phyloP scores from a whole-genome alignment of 2,888 invertebrate species.

The Neoascia interrupta region DNA sequence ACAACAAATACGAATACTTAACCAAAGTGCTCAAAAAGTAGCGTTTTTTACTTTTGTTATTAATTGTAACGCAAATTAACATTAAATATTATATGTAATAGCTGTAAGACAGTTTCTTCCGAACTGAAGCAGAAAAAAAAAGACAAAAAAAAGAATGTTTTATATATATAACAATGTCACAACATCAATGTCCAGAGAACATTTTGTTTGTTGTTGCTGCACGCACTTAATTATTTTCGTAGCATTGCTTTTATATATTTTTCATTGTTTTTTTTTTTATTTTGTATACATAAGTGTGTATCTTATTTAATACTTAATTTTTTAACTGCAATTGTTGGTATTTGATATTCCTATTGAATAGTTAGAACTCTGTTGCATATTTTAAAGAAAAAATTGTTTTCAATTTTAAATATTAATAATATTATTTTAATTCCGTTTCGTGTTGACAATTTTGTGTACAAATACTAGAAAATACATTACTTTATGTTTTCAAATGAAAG shows the following conservation, averaged over 20 bases:
- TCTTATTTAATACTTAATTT: slow-evolving; percentile 37
- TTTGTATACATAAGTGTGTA: slow-evolving; percentile 5
- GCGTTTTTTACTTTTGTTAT: slow-evolving; percentile 67
- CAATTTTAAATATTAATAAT: slow-evolving; percentile 36
- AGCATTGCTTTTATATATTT: slow-evolving; percentile 35
- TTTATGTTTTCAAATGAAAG: slow-evolving; percentile 29
- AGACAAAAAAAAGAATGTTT: slow-evolving; percentile 10
- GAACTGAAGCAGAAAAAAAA: slow-evolving; percentile 43
- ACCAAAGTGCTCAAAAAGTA: slow-evolving; percentile 69
- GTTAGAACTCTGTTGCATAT: slow-evolving; percentile 34
- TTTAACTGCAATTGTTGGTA: slow-evolving; percentile 54
- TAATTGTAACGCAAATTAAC: slow-evolving; percentile 51
- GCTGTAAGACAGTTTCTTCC: slow-evolving; percentile 48
- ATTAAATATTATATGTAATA: slow-evolving; percentile 44
- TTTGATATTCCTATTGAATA: slow-evolving; percentile 62
- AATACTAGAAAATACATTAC: slow-evolving; percentile 47
- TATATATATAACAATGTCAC: neutral
- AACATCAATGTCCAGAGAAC: slow-evolving; percentile 11
- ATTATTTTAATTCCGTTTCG: slow-evolving; percentile 25
- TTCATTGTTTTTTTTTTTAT: neutral
- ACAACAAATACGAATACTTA: slow-evolving; percentile 57
- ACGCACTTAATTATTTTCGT: slow-evolving; percentile 28
- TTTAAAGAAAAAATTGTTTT: slow-evolving; percentile 30
- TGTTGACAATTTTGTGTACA: slow-evolving; percentile 40
- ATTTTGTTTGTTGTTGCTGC: slow-evolving; percentile 53